Evolutionary conservation across 37 sponge, comb jelly and placozoan genomes (phyloP).

Genomic region (Agelas oroides): DNA sequence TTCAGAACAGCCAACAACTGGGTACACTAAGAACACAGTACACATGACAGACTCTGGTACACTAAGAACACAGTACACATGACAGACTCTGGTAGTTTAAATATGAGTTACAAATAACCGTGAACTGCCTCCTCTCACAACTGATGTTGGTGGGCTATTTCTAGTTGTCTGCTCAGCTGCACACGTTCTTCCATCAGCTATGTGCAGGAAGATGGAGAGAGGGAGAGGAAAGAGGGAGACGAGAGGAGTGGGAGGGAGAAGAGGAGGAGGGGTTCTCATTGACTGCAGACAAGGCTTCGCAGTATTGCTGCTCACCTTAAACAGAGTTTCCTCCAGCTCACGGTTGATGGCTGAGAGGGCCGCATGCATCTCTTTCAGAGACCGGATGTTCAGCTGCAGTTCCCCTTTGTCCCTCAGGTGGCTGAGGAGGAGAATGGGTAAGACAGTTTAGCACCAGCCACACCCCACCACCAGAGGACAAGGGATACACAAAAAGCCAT

Average conservation of each 20-base stretch:
- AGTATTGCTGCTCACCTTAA: slow-evolving; percentile 28
- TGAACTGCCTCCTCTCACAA: no score
- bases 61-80: no score
- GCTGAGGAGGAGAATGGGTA: neutral
- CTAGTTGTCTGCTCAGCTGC: slow-evolving; percentile 19
- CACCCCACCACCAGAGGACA: no score
- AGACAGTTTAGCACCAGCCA: no score
- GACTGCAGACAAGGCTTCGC: no score
- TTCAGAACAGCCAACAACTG: no score
- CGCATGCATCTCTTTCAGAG: slow-evolving; percentile 52
- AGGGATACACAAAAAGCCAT: no score
- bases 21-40: no score
- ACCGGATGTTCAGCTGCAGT: slow-evolving; percentile 52
- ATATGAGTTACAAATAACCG: no score
- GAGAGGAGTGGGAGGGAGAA: no score
- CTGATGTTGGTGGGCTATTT: slow-evolving; percentile 1
- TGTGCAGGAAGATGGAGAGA: neutral
- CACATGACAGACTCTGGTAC: no score
- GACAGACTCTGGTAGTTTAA: no score
- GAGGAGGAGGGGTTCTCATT: neutral
- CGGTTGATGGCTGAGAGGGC: slow-evolving; percentile 51
- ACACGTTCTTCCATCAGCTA: slow-evolving; percentile 60
- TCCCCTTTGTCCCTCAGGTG: slow-evolving; percentile 21
- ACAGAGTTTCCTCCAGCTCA: slow-evolving; percentile 49
- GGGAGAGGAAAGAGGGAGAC: neutral